Conservation (phyloP, 2,888 invertebrate genomes). For the Papilio gigon region DNA sequence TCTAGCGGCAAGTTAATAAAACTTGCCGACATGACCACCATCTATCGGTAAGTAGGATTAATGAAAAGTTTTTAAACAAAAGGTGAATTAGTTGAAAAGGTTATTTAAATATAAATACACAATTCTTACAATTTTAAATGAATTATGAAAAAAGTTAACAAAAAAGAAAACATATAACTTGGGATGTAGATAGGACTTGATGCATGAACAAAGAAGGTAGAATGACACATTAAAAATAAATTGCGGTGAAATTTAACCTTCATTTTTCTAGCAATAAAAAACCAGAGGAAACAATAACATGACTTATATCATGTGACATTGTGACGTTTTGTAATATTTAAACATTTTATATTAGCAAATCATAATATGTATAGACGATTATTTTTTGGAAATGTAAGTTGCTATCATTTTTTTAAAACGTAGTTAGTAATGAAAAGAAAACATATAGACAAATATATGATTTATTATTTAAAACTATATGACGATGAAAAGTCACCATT, state of each 20-base stretch:
- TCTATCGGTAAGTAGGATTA: conserved; percentile 50
- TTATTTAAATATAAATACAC: no score
- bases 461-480: not conserved
- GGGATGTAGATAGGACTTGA: not conserved
- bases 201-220: not conserved
- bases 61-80: conserved; percentile 15
- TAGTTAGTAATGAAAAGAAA: not conserved
- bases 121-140: no score
- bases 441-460: not conserved
- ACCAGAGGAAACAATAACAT: conserved; percentile 50
- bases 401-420: not conserved
- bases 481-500: not conserved
- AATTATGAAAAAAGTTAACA: no score
- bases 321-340: conserved; percentile 45
- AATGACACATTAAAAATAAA: not conserved
- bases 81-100: not conserved
- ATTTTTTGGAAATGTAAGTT: conserved; percentile 58
- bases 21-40: conserved; percentile 45
- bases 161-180: no score
- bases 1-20: conserved; percentile 46
- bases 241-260: conserved; percentile 17
- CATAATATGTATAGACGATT: conserved; percentile 61
- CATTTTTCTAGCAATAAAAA: conserved; percentile 7
- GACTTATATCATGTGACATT: conserved; percentile 45
- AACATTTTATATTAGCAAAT: conserved; percentile 43